These are phyloP conservation scores for Eustalomyia histrio DNA, from an alignment of 2,888 invertebrate species.

Conservation along the genomic window DNA sequence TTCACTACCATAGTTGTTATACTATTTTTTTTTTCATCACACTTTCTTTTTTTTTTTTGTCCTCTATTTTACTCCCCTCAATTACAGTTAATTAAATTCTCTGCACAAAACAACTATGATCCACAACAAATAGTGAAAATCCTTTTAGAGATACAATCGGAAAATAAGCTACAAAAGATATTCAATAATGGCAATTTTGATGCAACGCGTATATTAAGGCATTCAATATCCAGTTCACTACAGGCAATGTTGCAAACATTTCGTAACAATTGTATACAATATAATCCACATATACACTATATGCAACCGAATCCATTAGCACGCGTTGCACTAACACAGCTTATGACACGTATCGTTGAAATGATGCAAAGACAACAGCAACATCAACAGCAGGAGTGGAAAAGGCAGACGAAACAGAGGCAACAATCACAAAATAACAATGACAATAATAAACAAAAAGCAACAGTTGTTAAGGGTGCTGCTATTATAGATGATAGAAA, in stretches of 20 bases:
- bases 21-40: too few species aligned
- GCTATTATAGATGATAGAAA: not conserved
- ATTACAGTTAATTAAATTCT: slow-evolving; percentile 77
- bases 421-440: slow-evolving; percentile 32
- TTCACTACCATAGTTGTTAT: too few species aligned
- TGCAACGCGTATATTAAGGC: slow-evolving; percentile 80
- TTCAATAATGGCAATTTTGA: slow-evolving; percentile 80
- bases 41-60: too few species aligned
- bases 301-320: slow-evolving; percentile 78
- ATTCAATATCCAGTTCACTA: slow-evolving; percentile 81
- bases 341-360: slow-evolving; percentile 72
- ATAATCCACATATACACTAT: slow-evolving; percentile 79
- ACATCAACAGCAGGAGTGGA: slow-evolving; percentile 32
- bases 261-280: slow-evolving; percentile 78
- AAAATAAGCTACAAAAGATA: slow-evolving; percentile 79
- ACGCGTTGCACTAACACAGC: slow-evolving; percentile 74
- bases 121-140: slow-evolving; percentile 74
- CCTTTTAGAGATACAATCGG: slow-evolving; percentile 78
- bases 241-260: slow-evolving; percentile 80
- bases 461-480: slow-evolving; percentile 57
- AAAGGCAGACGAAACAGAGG: slow-evolving; percentile 46
- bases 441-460: slow-evolving; percentile 55
- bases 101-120: slow-evolving; percentile 72
- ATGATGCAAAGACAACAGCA: slow-evolving; percentile 21
- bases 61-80: slow-evolving; percentile 3